Conservation (phyloP, 2,888 invertebrate genomes). For the Catocala sponsa region DNA sequence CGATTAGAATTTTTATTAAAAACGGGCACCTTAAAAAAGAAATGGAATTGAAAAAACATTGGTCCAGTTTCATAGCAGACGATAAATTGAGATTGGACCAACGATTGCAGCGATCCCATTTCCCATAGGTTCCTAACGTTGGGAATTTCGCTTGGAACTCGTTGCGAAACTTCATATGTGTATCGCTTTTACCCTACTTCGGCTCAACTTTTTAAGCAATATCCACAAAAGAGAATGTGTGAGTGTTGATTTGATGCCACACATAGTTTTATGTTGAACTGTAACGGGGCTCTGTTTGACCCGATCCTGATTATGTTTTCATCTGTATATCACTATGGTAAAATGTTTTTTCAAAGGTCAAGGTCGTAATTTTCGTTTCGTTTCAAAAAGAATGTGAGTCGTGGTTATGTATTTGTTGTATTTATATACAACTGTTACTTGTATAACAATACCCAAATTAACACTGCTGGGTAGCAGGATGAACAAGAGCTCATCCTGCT, state of each 20-base stretch:
- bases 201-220: slow-evolving; percentile 22
- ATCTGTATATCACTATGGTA: background rate
- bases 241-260: slow-evolving; percentile 17
- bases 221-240: slow-evolving; percentile 28
- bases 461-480: too few relatives aligned
- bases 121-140: slow-evolving; percentile 23
- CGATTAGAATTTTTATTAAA: slow-evolving; percentile 9
- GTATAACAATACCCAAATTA: too few relatives aligned
- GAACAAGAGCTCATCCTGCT: too few relatives aligned
- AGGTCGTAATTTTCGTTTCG: too few relatives aligned
- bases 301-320: background rate
- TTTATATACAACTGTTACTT: too few relatives aligned
- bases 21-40: slow-evolving; percentile 2
- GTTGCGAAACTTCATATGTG: slow-evolving; percentile 27
- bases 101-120: slow-evolving; percentile 14
- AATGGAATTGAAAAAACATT: slow-evolving; percentile 15
- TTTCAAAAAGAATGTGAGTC: too few relatives aligned
- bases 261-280: slow-evolving; percentile 8
- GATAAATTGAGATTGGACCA: slow-evolving; percentile 23
- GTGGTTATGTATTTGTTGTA: too few relatives aligned
- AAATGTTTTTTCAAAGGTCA: too few relatives aligned
- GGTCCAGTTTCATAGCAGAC: slow-evolving; percentile 10
- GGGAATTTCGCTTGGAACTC: slow-evolving; percentile 18
- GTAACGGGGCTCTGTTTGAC: slow-evolving; percentile 1
- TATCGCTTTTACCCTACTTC: slow-evolving; percentile 19